Evolutionary conservation across 2,888 invertebrate genomes (phyloP).

Genomic region (Harpalus rubripes): DNA sequence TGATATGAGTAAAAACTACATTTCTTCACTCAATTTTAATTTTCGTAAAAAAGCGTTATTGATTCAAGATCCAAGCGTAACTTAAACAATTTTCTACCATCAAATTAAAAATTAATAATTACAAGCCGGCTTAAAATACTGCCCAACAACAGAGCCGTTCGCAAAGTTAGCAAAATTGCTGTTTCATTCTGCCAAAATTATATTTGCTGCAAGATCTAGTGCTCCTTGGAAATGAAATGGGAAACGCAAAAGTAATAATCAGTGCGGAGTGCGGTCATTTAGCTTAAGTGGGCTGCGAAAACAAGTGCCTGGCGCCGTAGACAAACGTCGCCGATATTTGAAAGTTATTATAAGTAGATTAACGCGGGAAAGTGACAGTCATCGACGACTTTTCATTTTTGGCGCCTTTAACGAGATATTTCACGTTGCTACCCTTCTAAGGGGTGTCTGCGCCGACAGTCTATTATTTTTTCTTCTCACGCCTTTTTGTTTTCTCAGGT

Average conservation of each 20-base stretch:
- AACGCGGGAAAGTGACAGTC: slow-evolving; percentile 61
- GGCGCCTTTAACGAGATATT: slow-evolving; percentile 58
- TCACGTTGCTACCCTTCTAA: slow-evolving; percentile 17
- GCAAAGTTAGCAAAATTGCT: slow-evolving; percentile 37
- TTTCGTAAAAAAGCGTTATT: slow-evolving; percentile 28
- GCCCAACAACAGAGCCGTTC: slow-evolving; percentile 41
- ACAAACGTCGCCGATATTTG: slow-evolving; percentile 44
- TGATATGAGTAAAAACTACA: slow-evolving; percentile 11
- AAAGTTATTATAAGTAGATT: slow-evolving; percentile 64
- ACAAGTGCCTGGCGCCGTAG: slow-evolving; percentile 52
- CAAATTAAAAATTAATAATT: slow-evolving; percentile 58
- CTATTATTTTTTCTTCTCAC: slow-evolving; percentile 52
- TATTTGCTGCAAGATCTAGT: slow-evolving; percentile 24
- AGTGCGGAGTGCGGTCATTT: slow-evolving; percentile 50
- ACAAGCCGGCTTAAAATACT: slow-evolving; percentile 34
- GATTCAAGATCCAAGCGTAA: slow-evolving; percentile 38
- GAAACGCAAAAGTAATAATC: slow-evolving; percentile 43
- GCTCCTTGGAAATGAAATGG: slow-evolving; percentile 48
- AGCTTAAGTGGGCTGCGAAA: slow-evolving; percentile 49
- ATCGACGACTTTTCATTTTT: slow-evolving; percentile 25
- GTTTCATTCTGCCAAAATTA: slow-evolving; percentile 51
- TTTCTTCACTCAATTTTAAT: slow-evolving; percentile 28
- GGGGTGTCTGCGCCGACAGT: slow-evolving; percentile 34
- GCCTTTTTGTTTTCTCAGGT: slow-evolving; percentile 16
- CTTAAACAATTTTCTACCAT: slow-evolving; percentile 46